A percentile compares a stretch with the other conserved stretches of the same genome.
Evolutionary conservation across 2,888 invertebrate genomes (phyloP).

Genomic region (Phengaris arion): DNA sequence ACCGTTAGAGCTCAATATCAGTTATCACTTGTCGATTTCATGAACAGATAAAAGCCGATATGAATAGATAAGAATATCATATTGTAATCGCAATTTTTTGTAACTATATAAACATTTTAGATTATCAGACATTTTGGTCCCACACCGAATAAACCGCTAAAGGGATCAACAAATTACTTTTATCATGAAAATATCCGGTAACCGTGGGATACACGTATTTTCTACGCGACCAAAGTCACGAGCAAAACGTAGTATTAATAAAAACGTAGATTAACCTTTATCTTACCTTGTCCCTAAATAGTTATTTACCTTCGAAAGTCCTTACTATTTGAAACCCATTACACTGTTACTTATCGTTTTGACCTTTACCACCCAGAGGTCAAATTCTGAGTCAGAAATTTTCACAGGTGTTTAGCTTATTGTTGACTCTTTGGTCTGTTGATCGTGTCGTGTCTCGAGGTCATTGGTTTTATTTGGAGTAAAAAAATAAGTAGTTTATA

Average conservation of each 20-base stretch:
- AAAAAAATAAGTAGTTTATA: not conserved
- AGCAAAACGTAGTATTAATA: too few relatives aligned
- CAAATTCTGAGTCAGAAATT: conserved; percentile 17
- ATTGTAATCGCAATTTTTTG: not conserved
- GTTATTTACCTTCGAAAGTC: conserved; percentile 8
- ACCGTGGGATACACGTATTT: not conserved
- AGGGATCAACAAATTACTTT: too few relatives aligned
- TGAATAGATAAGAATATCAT: not conserved
- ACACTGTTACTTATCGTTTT: conserved; percentile 31
- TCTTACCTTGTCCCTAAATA: conserved; percentile 1
- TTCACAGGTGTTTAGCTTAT: not conserved
- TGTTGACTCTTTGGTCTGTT: not conserved
- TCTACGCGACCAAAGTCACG: too few relatives aligned
- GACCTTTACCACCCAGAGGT: conserved; percentile 31
- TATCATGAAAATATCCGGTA: too few relatives aligned
- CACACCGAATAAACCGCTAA: too few relatives aligned
- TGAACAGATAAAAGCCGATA: not conserved
- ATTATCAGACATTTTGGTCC: not conserved
- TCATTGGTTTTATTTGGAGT: not conserved
- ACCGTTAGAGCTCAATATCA: not conserved
- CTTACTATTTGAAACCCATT: conserved; percentile 14
- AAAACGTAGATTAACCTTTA: not conserved
- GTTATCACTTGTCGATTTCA: conserved; percentile 6
- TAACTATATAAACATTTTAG: not conserved
- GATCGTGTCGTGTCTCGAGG: not conserved